Evolutionary conservation across 2,797 vertebrate genomes (phyloP), one percentile per base, ranked within the genome.

Genomic region (Falco columbarius): DNA sequence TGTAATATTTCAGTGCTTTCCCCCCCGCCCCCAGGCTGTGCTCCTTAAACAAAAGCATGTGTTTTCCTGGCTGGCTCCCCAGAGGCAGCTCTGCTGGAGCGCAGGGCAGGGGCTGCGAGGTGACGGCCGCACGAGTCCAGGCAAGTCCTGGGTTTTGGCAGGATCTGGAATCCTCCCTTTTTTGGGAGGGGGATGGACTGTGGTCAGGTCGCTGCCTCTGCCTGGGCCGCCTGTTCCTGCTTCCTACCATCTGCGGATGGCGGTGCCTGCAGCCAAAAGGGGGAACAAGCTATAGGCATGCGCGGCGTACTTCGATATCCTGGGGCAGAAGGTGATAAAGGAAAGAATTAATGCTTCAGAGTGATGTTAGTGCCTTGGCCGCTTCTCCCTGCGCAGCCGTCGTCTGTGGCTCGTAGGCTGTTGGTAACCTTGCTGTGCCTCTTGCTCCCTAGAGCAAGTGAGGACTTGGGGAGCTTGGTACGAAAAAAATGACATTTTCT

Each of bases 31-130:
- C 62, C 77, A 72, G 86, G 62, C 65, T 66, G 61, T 26, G 74
- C 89, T 92, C 11, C 38, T 96, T 97, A 96, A 96, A 85, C 91
- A 94, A 94, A 96, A 96, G 79, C 96, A 96, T 92, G 86, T 96
- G 96, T 94, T 97, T 89, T 91, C 86, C 67, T 95, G 95, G 96
- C 34, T 6, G 2, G 59, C 14, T 97, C 93, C 90, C 90, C 63
- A 4, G 81, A 88, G 96, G 94, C 92, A 86, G 86, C 81, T 90
- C 67, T 85, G 81, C 67, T 2, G 79, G 47, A 87, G 62, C 1
- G 15, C 32, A 75, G 86, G 68, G 89, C 89, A 91, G 91, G 40
- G 93, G 81, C 93, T 89, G 74, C 2, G 10, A 80, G 89, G 89
- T 90, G 93, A 85, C 7, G 68, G 94, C n/a, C 5, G 51, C 32